Evolutionary conservation across 1,140 invertebrate genomes (phyloP), one percentile per base, ranked within the genome.

Genomic region (Dendroctonus valens): DNA sequence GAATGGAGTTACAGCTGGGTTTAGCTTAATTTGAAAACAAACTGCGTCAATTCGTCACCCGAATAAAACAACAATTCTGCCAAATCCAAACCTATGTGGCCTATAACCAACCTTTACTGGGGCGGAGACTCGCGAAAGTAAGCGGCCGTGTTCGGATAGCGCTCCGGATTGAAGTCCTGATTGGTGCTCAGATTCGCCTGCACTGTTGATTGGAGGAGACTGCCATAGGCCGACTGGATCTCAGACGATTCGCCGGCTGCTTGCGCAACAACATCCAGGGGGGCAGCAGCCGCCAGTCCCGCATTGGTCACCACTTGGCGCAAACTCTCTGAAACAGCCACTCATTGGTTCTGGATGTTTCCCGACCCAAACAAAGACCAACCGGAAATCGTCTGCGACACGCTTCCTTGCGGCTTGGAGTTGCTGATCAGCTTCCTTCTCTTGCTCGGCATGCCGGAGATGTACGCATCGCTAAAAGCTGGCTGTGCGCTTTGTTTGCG

Each of bases 401-500:
- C 73, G 55, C 70, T 79, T 41, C 79, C 74, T 42, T 80, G 73
- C 9, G 81, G 77, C 71, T 82, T 83, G 5, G 77, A 72, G 46
- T 70, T 75, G 53, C 80, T 78, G 7, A 89, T 84, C 59, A 92
- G 79, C 79, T 91, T 91, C 69, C 91, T 84, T 12, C 91, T 82
- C 78, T 93, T 94, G 44, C 85, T 86, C 8, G 92, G 91, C 84
- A 93, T 86, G 7, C 89, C 88, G 15, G 86, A 86, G 41, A 93
- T 79, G 76, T 94, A 94, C n/a, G 90, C 90, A 79, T 93, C 91
- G 69, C 90, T 92, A 68, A 90, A 88, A 6, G 87, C 85, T 5
- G 77, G 59, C 69, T 81, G 79, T 14, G 73, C 46, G 59, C 70
- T 76, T 62, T 79, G 84, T 67, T 86, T 79, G 70, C 87, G 79